Evolutionary conservation across 2,797 vertebrate species (phyloP).

Genomic region (Peromyscus melanophrys): DNA sequence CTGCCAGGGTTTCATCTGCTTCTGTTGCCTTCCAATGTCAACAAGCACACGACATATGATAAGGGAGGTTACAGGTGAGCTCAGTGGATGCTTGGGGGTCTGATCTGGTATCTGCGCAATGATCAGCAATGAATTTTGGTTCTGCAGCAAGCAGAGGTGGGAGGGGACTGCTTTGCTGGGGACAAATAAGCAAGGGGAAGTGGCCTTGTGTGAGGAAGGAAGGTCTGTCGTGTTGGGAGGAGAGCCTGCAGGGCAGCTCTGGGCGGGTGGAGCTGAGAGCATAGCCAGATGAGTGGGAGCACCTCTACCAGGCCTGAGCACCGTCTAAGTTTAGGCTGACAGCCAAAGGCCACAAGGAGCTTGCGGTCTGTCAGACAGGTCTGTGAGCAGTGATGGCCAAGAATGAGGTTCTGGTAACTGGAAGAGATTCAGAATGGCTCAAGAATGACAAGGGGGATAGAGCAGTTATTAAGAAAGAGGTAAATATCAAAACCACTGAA

Average conservation of each 20-base stretch:
- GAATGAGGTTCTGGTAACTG: accelerated
- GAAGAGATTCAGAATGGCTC: neutral
- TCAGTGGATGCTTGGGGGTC: neutral
- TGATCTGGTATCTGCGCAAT: neutral
- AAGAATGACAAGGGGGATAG: neutral
- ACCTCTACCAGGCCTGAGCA: neutral
- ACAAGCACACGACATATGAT: neutral
- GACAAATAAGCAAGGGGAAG: too few species aligned
- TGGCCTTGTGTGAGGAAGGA: neutral
- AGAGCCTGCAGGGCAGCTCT: neutral
- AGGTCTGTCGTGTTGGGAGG: neutral
- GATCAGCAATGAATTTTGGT: too few species aligned
- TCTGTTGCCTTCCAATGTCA: neutral
- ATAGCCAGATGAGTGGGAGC: neutral
- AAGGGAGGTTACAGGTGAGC: too few species aligned
- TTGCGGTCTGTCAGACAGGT: neutral
- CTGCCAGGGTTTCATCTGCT: neutral
- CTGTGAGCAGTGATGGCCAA: neutral
- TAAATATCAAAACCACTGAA: neutral
- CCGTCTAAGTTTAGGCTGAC: neutral
- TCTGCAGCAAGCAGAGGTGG: neutral
- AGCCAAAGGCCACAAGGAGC: neutral
- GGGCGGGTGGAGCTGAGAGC: neutral
- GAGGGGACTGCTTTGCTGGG: neutral
- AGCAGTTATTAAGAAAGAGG: neutral